Base-by-base conservation (phyloP, 2,888 invertebrate genomes). In the Lamellibrachia satsuma region DNA sequence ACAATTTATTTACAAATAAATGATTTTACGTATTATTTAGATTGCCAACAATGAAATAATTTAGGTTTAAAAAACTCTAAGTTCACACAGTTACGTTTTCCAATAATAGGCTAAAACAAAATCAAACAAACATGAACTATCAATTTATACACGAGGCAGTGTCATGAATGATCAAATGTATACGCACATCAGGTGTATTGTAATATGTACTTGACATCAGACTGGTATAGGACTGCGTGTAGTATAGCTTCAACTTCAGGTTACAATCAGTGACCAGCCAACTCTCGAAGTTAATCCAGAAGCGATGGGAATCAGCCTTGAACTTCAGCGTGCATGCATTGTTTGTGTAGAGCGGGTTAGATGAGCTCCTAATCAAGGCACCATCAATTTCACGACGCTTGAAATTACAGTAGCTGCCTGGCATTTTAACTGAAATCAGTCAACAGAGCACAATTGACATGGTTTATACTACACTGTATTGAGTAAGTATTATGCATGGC, bases 221-320 rank as follows among this genome's bases (percentile, higher is more conserved):
- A 15, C 75, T 75, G 75, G 6, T 75, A n/a, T 75, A 75, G n/a
- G 75, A 75, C 22, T 75, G 75, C n/a, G 75, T 75, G 75, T 22
- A 75, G 75, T 22, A 75, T n/a, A 75, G 22, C 75, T 75, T 75
- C 75, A 75, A 75, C 22, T 75, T 75, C 75, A 75, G 75, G 75
- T 75, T n/a, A 75, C 75, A 75, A 75, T 75, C 75, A 75, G 75
- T 22, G 75, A 75, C 75, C n/a, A 22, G 11, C 75, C 75, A 75
- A 75, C 22, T 75, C 75, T 75, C 75, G n/a, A 75, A 75, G 75
- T 75, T 75, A 75, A 75, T 75, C 75, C 75, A 75, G 75, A 75
- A 75, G 15, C 75, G 75, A 22, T 75, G n/a, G 75, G 75, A 75
- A 15, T 75, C 75, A 22, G 75, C 2, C 75, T 75, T 75, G 75